Base-by-base conservation (phyloP, 2,797 vertebrate species). In the Philypnodon macrostomus region DNA sequence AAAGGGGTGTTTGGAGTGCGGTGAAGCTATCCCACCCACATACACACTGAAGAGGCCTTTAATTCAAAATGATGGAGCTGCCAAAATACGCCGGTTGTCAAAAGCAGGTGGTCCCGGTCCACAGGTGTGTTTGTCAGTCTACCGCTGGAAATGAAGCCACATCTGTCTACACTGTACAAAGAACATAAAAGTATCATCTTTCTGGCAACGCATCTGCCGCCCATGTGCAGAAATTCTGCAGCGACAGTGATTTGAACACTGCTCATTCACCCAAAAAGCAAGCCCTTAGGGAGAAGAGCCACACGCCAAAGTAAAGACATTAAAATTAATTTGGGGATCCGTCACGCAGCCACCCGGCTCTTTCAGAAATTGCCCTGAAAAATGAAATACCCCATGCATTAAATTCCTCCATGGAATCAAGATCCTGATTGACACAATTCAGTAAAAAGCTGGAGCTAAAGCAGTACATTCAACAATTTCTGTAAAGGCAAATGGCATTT, bases 291-390 rank as follows among this genome's bases (percentile, higher is more conserved):
- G 79, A 42, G 63, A 31, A 15, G 56, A 55, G 59, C 72, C 64
- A 58, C 55, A 50, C 63, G 76, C 80, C 76, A 70, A 67, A 24
- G 47, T 53, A 73, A 65, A 75, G 71, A 77, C 75, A 77, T 63
- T 62, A 19, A 65, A 75, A 78, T 79, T 60, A 53, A 85, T 85
- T 81, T 74, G 63, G 72, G 51, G 69, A 77, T 77, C 79, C 73
- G 75, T 75, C 77, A 81, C 72, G 70, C 73, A 74, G 52, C 62
- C 54, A 58, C 51, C 53, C 65, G 51, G 54, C 72, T 47, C 51
- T 63, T 47, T 37, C 38, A 52, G 54, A 72, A 86, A 85, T 84
- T 64, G 70, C 66, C 83, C 70, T 69, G 70, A 85, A 87, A n/a
- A 84, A 86, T 73, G 57, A 53, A 73, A 73, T 82, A 77, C 60